A percentile compares a stretch with the other conserved stretches of the same genome.
Evolutionary conservation across 2,888 invertebrate species (phyloP).

Genomic region (Pemphredon lugubris): DNA sequence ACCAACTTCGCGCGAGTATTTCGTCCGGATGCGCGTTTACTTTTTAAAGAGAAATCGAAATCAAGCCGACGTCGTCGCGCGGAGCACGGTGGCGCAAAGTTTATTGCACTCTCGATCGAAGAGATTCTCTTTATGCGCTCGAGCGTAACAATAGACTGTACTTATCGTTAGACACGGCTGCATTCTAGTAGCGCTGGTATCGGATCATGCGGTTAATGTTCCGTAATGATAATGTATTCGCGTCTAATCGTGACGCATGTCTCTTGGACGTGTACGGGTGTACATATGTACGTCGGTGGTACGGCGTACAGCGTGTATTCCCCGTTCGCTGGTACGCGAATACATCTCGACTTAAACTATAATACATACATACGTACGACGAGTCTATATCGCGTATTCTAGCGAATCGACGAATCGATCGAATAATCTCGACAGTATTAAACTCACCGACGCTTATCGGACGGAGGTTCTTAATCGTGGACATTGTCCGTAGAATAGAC

Average conservation of each 20-base stretch:
- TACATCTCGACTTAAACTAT: no score
- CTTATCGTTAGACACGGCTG: neutral
- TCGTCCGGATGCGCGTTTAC: no score
- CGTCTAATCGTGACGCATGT: slow-evolving; percentile 6
- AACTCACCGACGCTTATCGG: no score
- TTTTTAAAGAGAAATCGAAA: neutral
- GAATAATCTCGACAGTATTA: no score
- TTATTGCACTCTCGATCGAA: slow-evolving; percentile 1
- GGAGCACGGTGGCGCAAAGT: neutral
- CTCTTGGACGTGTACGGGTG: neutral
- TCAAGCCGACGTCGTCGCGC: no score
- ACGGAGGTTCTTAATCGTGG: no score
- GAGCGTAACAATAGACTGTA: neutral
- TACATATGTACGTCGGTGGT: neutral
- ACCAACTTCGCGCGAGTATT: no score
- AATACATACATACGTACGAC: no score
- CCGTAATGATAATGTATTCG: slow-evolving; percentile 14
- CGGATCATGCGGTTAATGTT: slow-evolving; percentile 14
- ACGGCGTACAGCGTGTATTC: neutral
- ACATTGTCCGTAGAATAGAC: no score
- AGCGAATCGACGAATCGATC: no score
- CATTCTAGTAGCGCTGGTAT: neutral
- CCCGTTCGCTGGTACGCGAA: neutral
- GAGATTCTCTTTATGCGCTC: neutral
- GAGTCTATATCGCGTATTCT: no score